Conservation (phyloP, 1,140 invertebrate genomes). For the Pantala flavescens region DNA sequence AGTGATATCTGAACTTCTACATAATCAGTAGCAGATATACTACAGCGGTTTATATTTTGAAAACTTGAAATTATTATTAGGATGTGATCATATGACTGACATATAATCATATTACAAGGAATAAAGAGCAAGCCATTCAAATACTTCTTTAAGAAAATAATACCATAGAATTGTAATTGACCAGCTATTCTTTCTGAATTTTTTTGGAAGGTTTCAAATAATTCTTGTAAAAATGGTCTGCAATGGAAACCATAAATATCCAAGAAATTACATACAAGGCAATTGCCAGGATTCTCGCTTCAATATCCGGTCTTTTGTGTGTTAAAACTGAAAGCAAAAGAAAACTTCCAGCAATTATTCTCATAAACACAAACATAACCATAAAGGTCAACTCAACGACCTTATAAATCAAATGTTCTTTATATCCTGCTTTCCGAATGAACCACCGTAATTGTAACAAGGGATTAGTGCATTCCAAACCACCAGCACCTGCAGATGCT, state of each 20-base stretch:
- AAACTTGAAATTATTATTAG: not conserved
- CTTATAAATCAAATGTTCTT: slow-evolving; percentile 20
- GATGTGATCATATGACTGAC: not conserved
- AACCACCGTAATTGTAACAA: slow-evolving; percentile 45
- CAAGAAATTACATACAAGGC: slow-evolving; percentile 18
- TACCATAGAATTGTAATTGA: not conserved
- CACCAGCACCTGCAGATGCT: slow-evolving; percentile 35
- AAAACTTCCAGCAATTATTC: slow-evolving; percentile 18
- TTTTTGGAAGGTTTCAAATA: slow-evolving; percentile 11
- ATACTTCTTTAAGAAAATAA: not conserved
- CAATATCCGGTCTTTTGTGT: slow-evolving; percentile 17
- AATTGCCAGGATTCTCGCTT: slow-evolving; percentile 14
- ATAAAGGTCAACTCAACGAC: slow-evolving; percentile 19
- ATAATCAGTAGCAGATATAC: not conserved
- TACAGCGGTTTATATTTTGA: not conserved
- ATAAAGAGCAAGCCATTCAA: not conserved
- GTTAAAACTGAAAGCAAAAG: slow-evolving; percentile 12
- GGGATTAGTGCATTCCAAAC: slow-evolving; percentile 47
- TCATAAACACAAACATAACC: slow-evolving; percentile 18
- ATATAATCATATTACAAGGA: not conserved
- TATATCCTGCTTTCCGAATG: slow-evolving; percentile 30
- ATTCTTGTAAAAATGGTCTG: slow-evolving; percentile 17
- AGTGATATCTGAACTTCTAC: too few relatives aligned
- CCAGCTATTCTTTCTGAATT: not conserved
- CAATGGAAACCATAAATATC: slow-evolving; percentile 20